Base-by-base conservation (phyloP, 2,888 invertebrate genomes). In the Crepidodera aurea region DNA sequence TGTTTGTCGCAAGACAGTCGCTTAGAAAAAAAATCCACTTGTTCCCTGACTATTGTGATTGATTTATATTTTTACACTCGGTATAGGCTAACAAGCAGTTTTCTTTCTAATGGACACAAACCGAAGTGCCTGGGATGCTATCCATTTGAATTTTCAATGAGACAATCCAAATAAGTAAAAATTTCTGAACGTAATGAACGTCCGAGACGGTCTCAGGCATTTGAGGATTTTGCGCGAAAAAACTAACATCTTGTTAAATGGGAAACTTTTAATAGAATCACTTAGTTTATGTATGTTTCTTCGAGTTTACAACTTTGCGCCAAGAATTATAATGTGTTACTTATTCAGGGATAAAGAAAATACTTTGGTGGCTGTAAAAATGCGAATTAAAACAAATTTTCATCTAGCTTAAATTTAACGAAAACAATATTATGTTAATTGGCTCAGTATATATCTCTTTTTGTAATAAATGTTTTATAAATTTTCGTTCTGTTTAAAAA, bases 101-200 rank as follows among this genome's bases (percentile, higher is more conserved):
- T 29, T 29, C 16, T 22, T 29, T 27, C 44, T 42, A 54, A 54
- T 54, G 39, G 25, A 54, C 32, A 40, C n/a, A 32, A 10, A 12
- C 44, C 44, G 34, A 37, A 46, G 39, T 53, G 27, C 40, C 25
- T 32, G 15, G 32, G 55, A 56, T 56, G 34, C 22, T 54, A 16
- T 18, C 34, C 16, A 46, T 56, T 44, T 56, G 55, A 56, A 56
- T 46, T 56, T 56, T 46, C 55, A 56, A 56, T 56, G 55, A 46
- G 55, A 56, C 46, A 18, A 56, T 44, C 55, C 55, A 56, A 56
- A 56, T 56, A 56, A 19, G 55, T 53, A 56, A 56, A 44, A 56
- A 46, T 34, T 56, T 56, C 55, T 22, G 46, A 46, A 10, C 55
- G 34, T 56, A 56, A 56, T 46, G 55, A 56, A 34, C 25, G 46